Evolutionary conservation across 2,113 vertebrate species (phyloP).

Genomic region (Serilophus lunatus): DNA sequence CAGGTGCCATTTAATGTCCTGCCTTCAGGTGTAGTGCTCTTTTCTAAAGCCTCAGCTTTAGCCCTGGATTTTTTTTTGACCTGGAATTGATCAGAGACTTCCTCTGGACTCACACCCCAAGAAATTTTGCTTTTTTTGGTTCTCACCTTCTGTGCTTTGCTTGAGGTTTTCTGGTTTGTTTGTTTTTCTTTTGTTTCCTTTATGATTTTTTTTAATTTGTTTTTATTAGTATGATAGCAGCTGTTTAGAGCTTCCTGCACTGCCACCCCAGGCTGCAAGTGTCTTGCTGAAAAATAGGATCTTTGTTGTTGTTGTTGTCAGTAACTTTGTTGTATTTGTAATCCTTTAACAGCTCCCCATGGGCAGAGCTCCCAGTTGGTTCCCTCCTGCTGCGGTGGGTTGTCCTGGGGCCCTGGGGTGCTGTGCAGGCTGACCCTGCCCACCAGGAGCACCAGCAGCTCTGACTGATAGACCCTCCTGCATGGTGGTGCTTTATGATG

Average conservation of each 20-base stretch:
- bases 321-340: background rate
- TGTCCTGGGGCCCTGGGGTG: too few species aligned
- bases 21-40: background rate
- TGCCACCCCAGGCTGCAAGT: background rate
- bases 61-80: background rate
- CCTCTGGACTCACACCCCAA: background rate
- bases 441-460: background rate
- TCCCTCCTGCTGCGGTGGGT: background rate
- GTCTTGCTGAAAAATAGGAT: background rate
- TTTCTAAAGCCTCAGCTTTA: background rate
- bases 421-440: background rate
- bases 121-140: background rate
- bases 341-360: background rate
- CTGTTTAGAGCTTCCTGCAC: background rate
- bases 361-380: background rate
- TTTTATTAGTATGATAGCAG: background rate
- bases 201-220: rapidly evolving
- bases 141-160: background rate
- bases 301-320: background rate
- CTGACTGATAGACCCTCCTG: background rate
- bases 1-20: background rate
- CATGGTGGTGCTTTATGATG: background rate
- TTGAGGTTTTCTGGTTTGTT: background rate
- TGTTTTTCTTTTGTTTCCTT: too few species aligned
- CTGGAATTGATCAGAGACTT: background rate